Conservation (phyloP, 2,113 vertebrate species). For the Dipodomys merriami region DNA sequence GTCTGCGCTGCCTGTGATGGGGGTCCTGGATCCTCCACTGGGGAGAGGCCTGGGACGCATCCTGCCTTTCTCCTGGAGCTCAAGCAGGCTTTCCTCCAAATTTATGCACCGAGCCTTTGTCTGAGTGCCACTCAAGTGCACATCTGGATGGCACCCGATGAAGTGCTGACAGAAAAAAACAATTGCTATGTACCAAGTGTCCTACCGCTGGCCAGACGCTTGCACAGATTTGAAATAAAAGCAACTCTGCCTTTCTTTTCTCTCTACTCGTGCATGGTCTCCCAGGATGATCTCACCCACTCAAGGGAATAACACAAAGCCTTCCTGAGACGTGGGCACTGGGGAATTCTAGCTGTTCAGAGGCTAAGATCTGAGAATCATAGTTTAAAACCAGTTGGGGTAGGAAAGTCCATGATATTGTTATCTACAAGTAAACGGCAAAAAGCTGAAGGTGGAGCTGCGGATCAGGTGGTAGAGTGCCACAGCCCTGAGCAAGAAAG, state of each 20-base stretch:
- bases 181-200: background rate
- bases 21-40: background rate
- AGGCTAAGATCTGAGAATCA: no score
- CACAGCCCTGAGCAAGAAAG: no score
- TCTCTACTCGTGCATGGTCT: background rate
- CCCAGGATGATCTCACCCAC: background rate
- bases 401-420: no score
- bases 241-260: background rate
- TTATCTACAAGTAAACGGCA: no score
- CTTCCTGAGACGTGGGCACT: background rate
- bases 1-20: background rate
- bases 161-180: background rate
- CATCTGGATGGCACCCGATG: background rate
- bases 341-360: no score
- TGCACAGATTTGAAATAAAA: background rate
- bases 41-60: background rate
- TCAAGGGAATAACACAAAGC: background rate
- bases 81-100: background rate
- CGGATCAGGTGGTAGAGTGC: no score
- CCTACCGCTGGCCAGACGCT: background rate
- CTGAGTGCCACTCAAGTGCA: background rate
- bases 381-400: no score
- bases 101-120: background rate
- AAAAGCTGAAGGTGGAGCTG: no score
- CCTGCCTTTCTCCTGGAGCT: background rate